Evolutionary conservation across 2,888 invertebrate species (phyloP).

Genomic region (Galerucella calmariensis): DNA sequence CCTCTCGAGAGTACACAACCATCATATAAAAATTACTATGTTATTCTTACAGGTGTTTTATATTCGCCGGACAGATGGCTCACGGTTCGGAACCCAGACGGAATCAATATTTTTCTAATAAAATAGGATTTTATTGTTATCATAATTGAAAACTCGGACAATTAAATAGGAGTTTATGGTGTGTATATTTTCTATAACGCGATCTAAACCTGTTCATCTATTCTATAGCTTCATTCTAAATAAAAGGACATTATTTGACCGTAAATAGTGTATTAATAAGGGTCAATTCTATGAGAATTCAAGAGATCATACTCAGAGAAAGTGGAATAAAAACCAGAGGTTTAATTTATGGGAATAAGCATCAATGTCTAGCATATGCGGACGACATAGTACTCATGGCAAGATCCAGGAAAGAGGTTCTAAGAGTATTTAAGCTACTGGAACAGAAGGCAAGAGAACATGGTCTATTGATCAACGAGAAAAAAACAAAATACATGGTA

Average conservation of each 20-base stretch:
- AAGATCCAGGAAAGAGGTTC: too few relatives aligned
- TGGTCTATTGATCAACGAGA: too few relatives aligned
- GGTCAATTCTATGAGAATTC: too few relatives aligned
- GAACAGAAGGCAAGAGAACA: too few relatives aligned
- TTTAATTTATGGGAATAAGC: too few relatives aligned
- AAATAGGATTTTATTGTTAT: constrained; percentile 13
- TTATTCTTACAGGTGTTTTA: constrained; percentile 46
- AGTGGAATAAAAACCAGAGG: too few relatives aligned
- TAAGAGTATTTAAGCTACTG: too few relatives aligned
- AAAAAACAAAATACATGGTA: too few relatives aligned
- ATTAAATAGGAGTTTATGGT: constrained; percentile 7
- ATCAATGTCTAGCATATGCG: too few relatives aligned
- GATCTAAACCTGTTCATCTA: background rate
- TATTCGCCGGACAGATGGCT: constrained; percentile 44
- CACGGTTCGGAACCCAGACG: constrained; percentile 16
- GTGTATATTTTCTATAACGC: constrained; percentile 1
- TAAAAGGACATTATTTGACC: background rate
- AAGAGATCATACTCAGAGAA: too few relatives aligned
- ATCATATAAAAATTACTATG: constrained; percentile 41
- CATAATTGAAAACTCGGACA: constrained; percentile 14
- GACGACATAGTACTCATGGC: too few relatives aligned
- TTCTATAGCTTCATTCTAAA: background rate
- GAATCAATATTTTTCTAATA: constrained; percentile 17
- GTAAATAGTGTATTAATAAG: background rate
- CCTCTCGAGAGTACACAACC: constrained; percentile 39